These are phyloP conservation scores for Amphiduros pacificus DNA, from an alignment of 2,888 invertebrate species.

Conservation along the genomic window DNA sequence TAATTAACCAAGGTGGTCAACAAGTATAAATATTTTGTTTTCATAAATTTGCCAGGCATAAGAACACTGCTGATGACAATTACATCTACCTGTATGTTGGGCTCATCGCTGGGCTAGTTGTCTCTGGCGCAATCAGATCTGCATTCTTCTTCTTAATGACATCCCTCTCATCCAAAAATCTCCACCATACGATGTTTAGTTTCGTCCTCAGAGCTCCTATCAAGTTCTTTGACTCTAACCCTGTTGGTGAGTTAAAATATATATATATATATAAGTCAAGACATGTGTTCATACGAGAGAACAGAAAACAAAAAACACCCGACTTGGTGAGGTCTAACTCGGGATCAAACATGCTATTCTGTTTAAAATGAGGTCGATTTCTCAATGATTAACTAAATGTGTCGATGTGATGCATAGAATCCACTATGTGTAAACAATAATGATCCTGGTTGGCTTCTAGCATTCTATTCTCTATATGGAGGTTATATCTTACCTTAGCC, in stretches of 20 bases:
- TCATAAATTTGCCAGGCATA: not conserved
- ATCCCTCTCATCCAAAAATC: not conserved
- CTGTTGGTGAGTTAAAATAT: conserved; percentile 3
- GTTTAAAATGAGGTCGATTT: no score
- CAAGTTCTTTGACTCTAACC: not conserved
- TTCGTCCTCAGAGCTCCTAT: not conserved
- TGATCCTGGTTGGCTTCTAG: no score
- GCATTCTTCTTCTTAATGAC: not conserved
- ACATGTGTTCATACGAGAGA: not conserved
- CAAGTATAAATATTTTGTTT: no score
- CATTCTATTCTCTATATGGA: no score
- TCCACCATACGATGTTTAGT: not conserved
- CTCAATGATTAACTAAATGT: no score
- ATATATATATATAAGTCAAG: not conserved
- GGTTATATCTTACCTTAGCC: no score
- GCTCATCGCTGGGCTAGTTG: not conserved
- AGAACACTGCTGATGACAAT: not conserved
- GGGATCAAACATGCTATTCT: no score
- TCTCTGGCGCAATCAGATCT: not conserved
- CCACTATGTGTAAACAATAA: no score
- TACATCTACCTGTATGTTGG: not conserved
- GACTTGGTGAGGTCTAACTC: no score
- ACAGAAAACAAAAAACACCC: not conserved
- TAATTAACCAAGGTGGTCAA: no score
- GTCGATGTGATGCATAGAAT: no score